Percentiles rank a stretch among this genome's conserved stretches.
phyloP scores from a whole-genome alignment of 2,888 invertebrate genomes.

The Aspidiotus destructor region DNA sequence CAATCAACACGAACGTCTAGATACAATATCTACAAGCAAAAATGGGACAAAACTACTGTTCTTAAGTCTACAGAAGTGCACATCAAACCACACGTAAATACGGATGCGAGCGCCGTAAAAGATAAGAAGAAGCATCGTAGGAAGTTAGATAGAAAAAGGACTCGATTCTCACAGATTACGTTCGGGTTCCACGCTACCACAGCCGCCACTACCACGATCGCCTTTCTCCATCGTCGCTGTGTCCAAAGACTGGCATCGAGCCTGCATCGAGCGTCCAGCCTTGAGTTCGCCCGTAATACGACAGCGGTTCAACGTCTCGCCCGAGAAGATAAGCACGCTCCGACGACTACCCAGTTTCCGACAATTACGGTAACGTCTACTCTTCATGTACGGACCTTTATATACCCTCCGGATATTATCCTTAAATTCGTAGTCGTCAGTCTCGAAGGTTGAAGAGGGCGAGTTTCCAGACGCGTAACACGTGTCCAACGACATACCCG shows the following conservation, averaged over 20 bases:
- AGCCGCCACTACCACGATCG: not conserved
- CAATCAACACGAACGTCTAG: too few relatives aligned
- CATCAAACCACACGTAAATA: not conserved
- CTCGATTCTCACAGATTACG: constrained; percentile 39
- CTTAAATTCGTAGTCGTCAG: constrained; percentile 16
- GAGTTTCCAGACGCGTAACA: not conserved
- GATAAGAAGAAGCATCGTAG: not conserved
- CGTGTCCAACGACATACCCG: constrained; percentile 15
- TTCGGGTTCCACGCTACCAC: constrained; percentile 31
- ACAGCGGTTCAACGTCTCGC: constrained; percentile 26
- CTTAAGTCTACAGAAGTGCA: too few relatives aligned
- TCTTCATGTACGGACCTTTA: constrained; percentile 35
- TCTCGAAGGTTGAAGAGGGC: not conserved
- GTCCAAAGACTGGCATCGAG: constrained; percentile 34
- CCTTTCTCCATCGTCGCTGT: constrained; percentile 19
- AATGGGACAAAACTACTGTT: too few relatives aligned
- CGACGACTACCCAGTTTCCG: constrained; percentile 38
- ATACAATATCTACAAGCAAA: too few relatives aligned
- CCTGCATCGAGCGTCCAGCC: not conserved
- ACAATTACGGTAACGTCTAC: constrained; percentile 36
- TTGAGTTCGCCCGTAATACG: constrained; percentile 11
- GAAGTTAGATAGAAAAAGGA: constrained; percentile 22
- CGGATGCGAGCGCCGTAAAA: not conserved
- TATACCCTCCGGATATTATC: constrained; percentile 22
- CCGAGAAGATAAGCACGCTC: constrained; percentile 37